Evolutionary conservation across 1,140 invertebrate species (phyloP).

Genomic region (Battus philenor): DNA sequence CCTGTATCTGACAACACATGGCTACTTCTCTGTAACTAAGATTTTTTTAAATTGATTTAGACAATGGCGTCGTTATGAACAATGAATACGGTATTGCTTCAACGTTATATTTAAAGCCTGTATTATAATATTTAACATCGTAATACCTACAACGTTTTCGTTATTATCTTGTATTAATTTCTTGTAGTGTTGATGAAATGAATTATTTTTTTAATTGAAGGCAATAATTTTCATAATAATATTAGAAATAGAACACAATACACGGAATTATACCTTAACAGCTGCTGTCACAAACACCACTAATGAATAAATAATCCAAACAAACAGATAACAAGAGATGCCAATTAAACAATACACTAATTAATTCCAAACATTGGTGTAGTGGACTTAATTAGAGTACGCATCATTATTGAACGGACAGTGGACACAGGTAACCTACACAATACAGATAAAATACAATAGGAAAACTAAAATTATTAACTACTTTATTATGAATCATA

Average conservation of each 20-base stretch:
- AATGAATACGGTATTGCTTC: too few species aligned
- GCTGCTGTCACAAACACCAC: constrained; percentile 68
- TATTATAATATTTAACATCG: too few species aligned
- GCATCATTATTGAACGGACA: constrained; percentile 67
- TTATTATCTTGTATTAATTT: too few species aligned
- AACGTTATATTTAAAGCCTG: too few species aligned
- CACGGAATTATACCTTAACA: constrained; percentile 44
- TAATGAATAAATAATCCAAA: constrained; percentile 75
- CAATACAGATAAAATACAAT: constrained; percentile 34
- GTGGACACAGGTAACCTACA: constrained; percentile 34
- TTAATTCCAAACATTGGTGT: constrained; percentile 75
- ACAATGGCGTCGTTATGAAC: too few species aligned
- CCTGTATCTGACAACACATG: constrained; percentile 26
- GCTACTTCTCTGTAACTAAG: constrained; percentile 6
- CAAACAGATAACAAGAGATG: constrained; percentile 76
- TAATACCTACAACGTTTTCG: too few species aligned
- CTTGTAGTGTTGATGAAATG: too few species aligned
- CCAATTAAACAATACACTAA: constrained; percentile 76
- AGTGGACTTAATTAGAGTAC: constrained; percentile 74
- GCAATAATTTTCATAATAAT: too few species aligned
- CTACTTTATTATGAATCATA: constrained; percentile 15
- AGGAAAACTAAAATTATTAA: constrained; percentile 40
- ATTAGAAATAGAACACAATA: too few species aligned
- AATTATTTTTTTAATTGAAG: too few species aligned
- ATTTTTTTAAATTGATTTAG: too few species aligned